Base-by-base conservation (phyloP, 2,888 invertebrate species). In the Pollenia griseotomentosa region DNA sequence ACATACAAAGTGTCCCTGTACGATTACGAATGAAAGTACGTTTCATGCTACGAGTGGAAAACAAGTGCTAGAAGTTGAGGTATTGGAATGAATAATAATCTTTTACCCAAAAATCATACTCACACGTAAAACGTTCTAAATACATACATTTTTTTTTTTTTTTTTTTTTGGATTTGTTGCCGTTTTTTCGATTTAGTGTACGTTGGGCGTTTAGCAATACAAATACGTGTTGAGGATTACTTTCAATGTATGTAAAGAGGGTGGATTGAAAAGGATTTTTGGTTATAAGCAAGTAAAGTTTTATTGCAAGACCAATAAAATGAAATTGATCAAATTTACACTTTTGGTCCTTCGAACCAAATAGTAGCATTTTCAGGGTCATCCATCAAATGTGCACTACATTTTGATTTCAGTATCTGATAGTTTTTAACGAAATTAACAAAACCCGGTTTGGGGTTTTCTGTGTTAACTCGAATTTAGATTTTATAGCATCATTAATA, bases 21-120 rank as follows among this genome's bases (percentile, higher is more conserved):
- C 42, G 61, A 33, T 71, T 48, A 51, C 42, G 70, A 70, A 70
- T 51, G 57, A 81, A 65, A 44, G 57, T 44, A 73, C 33, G 33
- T 65, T 79, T 66, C 42, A 66, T 46, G 16, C 57, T 51, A 19
- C n/a, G 44, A 61, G 51, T 70, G 48, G 51, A 12, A 42, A 4
- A 73, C 19, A 48, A 42, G 66, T 59, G 68, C 23, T 59, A 9
- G 23, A 42, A 61, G 55, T 81, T 33, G 55, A 73, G 55, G 42
- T 68, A 83, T 75, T 68, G 75, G 81, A 87, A 87, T 81, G 77
- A 82, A 87, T 74, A 82, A 78, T 84, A 82, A 84, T 78, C 78
- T 81, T 81, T 84, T 77, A 57, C 16, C 53, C 71, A 65, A 87
- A 33, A 83, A 77, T 74, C 74, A 81, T 80, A 80, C 74, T 83